Evolutionary conservation across 2,113 vertebrate genomes (phyloP).

Genomic region (Pogona vitticeps): DNA sequence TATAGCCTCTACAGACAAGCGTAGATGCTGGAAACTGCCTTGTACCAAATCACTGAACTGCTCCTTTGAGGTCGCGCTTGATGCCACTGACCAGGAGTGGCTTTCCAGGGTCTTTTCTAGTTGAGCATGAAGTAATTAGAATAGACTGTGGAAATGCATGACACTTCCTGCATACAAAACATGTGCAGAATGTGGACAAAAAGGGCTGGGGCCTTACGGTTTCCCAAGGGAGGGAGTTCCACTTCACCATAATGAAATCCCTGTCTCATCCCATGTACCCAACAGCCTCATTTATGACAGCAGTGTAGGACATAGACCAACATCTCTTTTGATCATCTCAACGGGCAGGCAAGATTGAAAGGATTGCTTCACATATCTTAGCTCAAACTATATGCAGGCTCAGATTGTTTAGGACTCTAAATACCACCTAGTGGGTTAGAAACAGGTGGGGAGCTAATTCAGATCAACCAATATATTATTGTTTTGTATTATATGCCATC

Average conservation of each 20-base stretch:
- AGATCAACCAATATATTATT: not conserved
- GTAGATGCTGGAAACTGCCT: no score
- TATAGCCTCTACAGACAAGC: no score
- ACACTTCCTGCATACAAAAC: not conserved
- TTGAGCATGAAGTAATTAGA: no score
- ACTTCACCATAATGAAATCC: not conserved
- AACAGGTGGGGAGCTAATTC: not conserved
- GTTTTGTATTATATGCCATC: not conserved
- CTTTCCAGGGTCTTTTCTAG: not conserved
- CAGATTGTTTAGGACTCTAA: not conserved
- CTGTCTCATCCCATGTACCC: not conserved
- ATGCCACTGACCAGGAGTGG: not conserved
- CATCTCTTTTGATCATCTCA: not conserved
- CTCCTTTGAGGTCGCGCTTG: no score
- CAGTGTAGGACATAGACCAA: not conserved
- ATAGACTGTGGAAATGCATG: no score
- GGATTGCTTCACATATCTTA: not conserved
- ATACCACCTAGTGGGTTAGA: not conserved
- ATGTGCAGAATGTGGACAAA: no score
- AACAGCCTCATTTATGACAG: not conserved
- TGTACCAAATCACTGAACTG: no score
- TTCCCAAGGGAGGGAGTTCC: not conserved
- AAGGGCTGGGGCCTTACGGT: no score
- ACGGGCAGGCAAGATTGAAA: not conserved
- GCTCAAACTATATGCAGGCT: no score